Conservation (phyloP, 1,140 invertebrate species). For the Micrasema longulum region DNA sequence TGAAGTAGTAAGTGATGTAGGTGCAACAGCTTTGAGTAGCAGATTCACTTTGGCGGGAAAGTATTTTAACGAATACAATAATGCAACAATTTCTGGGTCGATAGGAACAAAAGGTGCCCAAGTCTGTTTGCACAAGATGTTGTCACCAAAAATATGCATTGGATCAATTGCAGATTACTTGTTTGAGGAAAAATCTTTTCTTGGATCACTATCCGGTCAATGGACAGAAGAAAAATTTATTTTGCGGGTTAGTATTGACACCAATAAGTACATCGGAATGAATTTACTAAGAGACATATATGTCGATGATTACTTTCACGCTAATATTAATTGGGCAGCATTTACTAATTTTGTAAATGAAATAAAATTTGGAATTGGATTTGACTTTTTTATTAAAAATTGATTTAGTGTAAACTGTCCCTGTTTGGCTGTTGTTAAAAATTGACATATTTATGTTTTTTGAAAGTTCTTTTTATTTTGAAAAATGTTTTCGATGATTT, state of each 20-base stretch:
- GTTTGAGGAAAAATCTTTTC: constrained; percentile 37
- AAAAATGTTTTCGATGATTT: too few species aligned
- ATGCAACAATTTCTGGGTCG: constrained; percentile 36
- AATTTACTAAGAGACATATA: constrained; percentile 41
- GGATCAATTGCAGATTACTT: constrained; percentile 46
- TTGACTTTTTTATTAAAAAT: constrained; percentile 36
- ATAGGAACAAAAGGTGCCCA: constrained; percentile 43
- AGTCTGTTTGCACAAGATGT: constrained; percentile 42
- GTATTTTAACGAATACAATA: constrained; percentile 28
- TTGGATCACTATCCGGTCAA: constrained; percentile 44
- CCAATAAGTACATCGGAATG: constrained; percentile 26
- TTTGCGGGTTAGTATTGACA: constrained; percentile 37
- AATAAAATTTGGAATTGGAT: constrained; percentile 40
- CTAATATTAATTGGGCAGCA: constrained; percentile 32
- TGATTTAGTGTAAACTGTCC: too few species aligned
- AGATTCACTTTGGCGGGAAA: constrained; percentile 40
- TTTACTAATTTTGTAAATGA: constrained; percentile 38
- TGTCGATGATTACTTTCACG: constrained; percentile 19
- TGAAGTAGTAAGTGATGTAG: constrained; percentile 42
- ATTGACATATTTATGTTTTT: too few species aligned
- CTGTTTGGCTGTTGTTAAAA: too few species aligned
- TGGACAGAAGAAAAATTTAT: constrained; percentile 39
- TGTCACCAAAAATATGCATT: constrained; percentile 37
- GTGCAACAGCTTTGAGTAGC: background rate
- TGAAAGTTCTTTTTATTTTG: too few species aligned